These are phyloP conservation scores for Macaca nemestrina DNA, from an alignment of 2,113 vertebrate species.

Conservation along the genomic window DNA sequence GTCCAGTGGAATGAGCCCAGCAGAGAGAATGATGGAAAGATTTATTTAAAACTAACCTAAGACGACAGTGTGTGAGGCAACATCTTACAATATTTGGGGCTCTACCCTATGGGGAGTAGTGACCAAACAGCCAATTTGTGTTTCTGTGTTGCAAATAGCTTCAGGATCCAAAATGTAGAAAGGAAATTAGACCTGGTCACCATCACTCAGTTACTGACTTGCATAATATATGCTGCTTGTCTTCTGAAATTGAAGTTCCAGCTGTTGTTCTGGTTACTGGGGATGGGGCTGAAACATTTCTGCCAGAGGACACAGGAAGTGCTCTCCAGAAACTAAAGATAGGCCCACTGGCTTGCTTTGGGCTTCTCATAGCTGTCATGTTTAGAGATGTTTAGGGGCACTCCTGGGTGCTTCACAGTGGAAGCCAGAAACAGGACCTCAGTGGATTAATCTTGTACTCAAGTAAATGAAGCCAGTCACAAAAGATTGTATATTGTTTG, in stretches of 20 bases:
- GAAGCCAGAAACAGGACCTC: background rate
- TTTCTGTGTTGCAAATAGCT: background rate
- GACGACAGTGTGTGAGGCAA: background rate
- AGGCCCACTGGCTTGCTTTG: background rate
- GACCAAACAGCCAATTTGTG: background rate
- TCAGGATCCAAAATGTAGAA: background rate
- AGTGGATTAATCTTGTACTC: background rate
- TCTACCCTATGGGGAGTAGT: background rate
- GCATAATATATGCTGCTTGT: accelerated
- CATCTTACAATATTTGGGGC: background rate
- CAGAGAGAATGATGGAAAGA: background rate
- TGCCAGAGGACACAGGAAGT: accelerated
- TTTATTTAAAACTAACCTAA: background rate
- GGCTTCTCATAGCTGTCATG: accelerated
- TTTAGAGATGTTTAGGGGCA: background rate
- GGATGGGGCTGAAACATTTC: background rate
- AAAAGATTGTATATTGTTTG: background rate
- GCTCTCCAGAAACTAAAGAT: background rate
- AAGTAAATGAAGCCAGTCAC: background rate
- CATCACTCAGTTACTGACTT: background rate
- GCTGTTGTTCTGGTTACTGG: background rate
- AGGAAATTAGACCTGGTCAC: background rate
- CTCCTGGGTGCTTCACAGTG: background rate
- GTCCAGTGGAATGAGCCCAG: background rate
- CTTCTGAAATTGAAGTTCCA: too few relatives aligned